Evolutionary conservation across 1,140 invertebrate genomes (phyloP).

Genomic region (Achatina immaculata): DNA sequence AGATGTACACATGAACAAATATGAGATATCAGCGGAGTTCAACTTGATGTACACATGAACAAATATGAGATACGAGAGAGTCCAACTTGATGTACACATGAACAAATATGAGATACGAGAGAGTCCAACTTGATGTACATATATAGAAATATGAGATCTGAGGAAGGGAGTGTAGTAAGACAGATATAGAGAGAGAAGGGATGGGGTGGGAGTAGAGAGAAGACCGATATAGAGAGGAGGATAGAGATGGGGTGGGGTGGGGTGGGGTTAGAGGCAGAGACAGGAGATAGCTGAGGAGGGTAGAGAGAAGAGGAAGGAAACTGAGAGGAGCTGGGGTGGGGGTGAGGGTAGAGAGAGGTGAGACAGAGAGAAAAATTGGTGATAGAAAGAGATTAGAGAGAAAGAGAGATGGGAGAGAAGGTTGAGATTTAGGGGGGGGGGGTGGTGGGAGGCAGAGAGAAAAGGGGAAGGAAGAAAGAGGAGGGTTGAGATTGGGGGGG

Average conservation of each 20-base stretch:
- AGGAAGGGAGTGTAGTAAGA: slow-evolving; percentile 11
- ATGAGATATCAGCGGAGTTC: too few species aligned
- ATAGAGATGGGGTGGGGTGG: slow-evolving; percentile 8
- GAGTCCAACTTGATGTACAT: not conserved
- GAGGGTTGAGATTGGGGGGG: not conserved
- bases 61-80: too few species aligned
- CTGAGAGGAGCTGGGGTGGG: too few species aligned
- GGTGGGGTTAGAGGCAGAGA: not conserved
- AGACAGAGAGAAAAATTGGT: slow-evolving; percentile 27
- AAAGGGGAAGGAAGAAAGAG: slow-evolving; percentile 1
- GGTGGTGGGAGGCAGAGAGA: slow-evolving; percentile 38
- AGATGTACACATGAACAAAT: too few species aligned
- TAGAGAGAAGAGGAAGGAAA: not conserved
- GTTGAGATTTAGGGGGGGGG: slow-evolving; percentile 20
- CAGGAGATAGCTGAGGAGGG: not conserved
- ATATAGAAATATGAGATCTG: not conserved
- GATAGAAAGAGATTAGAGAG: not conserved
- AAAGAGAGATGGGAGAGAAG: slow-evolving; percentile 12
- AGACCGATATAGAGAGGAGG: not conserved
- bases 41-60: too few species aligned
- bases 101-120: too few species aligned
- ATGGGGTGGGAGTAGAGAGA: not conserved
- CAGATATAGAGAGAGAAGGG: slow-evolving; percentile 3
- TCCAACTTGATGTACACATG: too few species aligned
- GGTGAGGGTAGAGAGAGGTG: slow-evolving; percentile 24